Evolutionary conservation across 2,888 invertebrate genomes (phyloP), one percentile per base, ranked within the genome.

Genomic region (Lottia scabra): DNA sequence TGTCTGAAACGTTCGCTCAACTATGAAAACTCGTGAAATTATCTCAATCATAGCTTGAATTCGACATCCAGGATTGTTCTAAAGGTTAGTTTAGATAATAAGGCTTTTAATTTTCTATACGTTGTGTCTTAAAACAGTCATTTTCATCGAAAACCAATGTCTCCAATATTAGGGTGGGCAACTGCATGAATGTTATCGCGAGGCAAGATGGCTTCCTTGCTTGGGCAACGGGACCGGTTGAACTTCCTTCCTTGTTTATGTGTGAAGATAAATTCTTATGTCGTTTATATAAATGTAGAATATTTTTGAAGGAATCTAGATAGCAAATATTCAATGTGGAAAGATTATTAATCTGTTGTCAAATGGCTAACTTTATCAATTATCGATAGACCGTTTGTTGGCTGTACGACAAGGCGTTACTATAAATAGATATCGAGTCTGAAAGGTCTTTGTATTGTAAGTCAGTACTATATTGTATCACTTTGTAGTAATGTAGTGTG

Each of bases 121-220:
- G 19, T 56, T 56, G 23, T 23, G 23, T 56, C 4, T 12, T 23
- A 10, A 13, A 23, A 23, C 4, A 23, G 12, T 19, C 19, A 13
- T 23, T 23, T 23, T 23, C 23, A 23, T 56, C 19, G 56, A 56
- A 23, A 56, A 19, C 19, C 19, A 19, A 19, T 23, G 23, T 13
- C 19, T 23, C 19, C 19, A 56, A 56, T 23, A 12, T 56, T 19
- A 56, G 19, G 68, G 68, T 68, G 48, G 68, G 68, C 68, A 68
- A 68, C 68, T 68, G 68, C 56, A 56, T 66, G 66, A 46, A 46
- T 68, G 56, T 68, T 48, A 27, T 16, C 68, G 56, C 30, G 68
- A 48, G 48, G 56, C 68, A 48, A 68, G 30, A 68, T 68, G 68
- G 68, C 68, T 56, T 30, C 68, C 68, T n/a, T 56, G 27, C 68